These are phyloP conservation scores for Gonatopus flavifemur DNA, from an alignment of 1,140 invertebrate genomes.

Conservation along the genomic window DNA sequence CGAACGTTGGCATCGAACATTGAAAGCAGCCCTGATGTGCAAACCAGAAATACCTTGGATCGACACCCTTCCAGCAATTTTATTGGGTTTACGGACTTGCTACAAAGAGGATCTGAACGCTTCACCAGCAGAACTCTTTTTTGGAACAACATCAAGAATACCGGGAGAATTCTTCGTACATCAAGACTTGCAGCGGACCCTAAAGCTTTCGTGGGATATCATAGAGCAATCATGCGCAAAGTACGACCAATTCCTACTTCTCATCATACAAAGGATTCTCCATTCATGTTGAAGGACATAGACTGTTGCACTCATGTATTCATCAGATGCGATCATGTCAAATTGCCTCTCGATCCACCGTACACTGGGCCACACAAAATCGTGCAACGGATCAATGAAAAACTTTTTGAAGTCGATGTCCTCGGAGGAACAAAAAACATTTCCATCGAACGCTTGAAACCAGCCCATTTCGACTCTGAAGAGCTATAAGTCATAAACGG, in stretches of 20 bases:
- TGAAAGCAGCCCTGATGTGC: conserved; percentile 7
- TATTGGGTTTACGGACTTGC: background rate
- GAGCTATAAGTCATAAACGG: too few species aligned
- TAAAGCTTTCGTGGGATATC: background rate
- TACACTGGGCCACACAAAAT: background rate
- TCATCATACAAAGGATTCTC: background rate
- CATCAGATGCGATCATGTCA: background rate
- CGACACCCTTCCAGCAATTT: background rate
- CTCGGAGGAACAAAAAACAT: background rate
- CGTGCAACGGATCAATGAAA: background rate
- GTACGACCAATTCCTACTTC: background rate
- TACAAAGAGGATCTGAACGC: conserved; percentile 1
- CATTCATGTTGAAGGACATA: conserved; percentile 1
- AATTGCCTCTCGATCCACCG: background rate
- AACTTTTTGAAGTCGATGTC: background rate
- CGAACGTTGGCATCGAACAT: background rate
- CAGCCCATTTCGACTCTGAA: too few species aligned
- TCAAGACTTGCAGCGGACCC: background rate
- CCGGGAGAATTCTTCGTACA: conserved; percentile 6
- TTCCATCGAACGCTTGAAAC: background rate
- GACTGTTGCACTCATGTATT: background rate
- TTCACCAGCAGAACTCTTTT: background rate
- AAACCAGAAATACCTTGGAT: conserved; percentile 3
- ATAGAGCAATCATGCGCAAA: background rate
- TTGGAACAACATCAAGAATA: background rate